These are phyloP conservation scores for Venustaconcha ellipsiformis DNA, from an alignment of 1,140 invertebrate species.

Conservation along the genomic window DNA sequence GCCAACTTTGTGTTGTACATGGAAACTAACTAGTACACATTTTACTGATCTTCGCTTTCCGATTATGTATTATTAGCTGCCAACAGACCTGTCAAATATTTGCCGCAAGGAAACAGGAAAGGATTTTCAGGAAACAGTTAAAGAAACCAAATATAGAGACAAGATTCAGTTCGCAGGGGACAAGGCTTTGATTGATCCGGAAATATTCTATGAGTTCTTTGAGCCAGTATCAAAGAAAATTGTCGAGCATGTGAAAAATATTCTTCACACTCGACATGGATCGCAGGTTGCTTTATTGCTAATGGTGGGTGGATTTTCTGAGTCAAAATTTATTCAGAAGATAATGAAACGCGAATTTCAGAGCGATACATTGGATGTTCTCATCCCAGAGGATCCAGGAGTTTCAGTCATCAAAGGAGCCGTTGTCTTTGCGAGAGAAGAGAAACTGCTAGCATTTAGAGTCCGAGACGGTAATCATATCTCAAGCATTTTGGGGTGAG, in stretches of 20 bases:
- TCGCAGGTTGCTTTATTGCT: constrained; percentile 24
- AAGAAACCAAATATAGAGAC: constrained; percentile 7
- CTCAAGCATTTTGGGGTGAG: too few species aligned
- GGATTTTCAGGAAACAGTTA: constrained; percentile 9
- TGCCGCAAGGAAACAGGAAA: constrained; percentile 6
- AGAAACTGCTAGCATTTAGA: too few species aligned
- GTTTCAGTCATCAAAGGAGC: constrained; percentile 37
- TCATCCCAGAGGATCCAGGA: constrained; percentile 34
- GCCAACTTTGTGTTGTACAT: too few species aligned
- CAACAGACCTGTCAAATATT: constrained; percentile 9
- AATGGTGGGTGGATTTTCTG: constrained; percentile 41
- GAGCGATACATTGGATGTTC: constrained; percentile 8
- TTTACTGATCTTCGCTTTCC: too few species aligned
- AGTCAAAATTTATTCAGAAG: constrained; percentile 31
- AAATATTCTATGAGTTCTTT: constrained; percentile 17
- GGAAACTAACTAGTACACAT: too few species aligned
- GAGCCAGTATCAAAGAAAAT: constrained; percentile 26
- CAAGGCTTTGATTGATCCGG: constrained; percentile 14
- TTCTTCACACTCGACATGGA: constrained; percentile 17
- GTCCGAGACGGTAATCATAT: too few species aligned
- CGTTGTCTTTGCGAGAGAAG: constrained; percentile 28
- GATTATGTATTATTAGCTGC: neutral
- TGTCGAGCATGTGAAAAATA: constrained; percentile 30
- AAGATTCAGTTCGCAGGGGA: constrained; percentile 21
- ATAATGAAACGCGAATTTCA: constrained; percentile 27